These are phyloP conservation scores for Callorhinus ursinus DNA, from an alignment of 2,113 vertebrate genomes.

Conservation along the genomic window DNA sequence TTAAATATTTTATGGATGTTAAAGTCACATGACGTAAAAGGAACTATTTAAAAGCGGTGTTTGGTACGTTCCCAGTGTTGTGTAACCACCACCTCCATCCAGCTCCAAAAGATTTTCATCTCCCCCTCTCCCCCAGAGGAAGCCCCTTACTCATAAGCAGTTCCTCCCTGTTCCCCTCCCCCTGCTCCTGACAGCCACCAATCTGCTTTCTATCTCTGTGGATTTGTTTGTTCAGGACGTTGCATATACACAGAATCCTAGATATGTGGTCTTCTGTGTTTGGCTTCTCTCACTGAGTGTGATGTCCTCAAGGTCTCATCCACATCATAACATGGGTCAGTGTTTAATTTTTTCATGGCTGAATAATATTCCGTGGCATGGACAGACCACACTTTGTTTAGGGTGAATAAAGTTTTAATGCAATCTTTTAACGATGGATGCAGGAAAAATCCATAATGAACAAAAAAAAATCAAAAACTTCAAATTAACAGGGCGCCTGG, in stretches of 20 bases:
- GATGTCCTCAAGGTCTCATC: neutral
- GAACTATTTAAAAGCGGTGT: neutral
- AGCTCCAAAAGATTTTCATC: neutral
- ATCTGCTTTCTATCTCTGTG: too few species aligned
- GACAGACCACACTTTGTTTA: neutral
- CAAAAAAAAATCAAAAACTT: neutral
- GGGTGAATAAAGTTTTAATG: neutral
- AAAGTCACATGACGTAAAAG: neutral
- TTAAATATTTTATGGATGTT: neutral
- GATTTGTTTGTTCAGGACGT: neutral
- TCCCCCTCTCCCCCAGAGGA: neutral
- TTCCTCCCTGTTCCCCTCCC: too few species aligned
- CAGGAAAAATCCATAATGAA: neutral
- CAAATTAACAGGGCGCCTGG: neutral
- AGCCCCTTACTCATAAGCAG: neutral
- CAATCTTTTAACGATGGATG: neutral
- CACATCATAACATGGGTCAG: accelerated
- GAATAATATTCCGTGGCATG: neutral
- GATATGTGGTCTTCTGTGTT: accelerated
- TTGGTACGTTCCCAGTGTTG: neutral
- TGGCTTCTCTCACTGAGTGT: neutral
- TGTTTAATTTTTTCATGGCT: neutral
- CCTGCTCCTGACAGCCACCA: neutral
- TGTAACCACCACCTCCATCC: neutral
- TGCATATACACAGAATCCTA: neutral